Evolutionary conservation across 2,797 vertebrate species (phyloP).

Genomic region (Melanotaenia boesemani): DNA sequence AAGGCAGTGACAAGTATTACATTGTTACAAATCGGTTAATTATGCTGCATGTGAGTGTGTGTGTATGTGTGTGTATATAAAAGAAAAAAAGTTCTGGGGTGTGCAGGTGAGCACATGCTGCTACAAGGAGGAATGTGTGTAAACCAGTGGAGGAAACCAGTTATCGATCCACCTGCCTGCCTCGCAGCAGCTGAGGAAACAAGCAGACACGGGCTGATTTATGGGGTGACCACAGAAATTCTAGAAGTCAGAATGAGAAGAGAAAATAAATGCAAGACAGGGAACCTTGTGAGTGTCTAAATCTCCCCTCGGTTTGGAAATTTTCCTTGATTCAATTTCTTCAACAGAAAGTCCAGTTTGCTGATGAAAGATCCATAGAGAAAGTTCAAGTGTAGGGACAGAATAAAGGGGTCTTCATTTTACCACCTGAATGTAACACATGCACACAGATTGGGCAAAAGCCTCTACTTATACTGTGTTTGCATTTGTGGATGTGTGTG

Average conservation of each 20-base stretch:
- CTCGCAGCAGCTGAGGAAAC: constrained; percentile 78
- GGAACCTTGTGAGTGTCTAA: constrained; percentile 8
- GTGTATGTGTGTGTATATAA: constrained; percentile 11
- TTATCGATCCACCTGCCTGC: constrained; percentile 81
- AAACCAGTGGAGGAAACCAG: constrained; percentile 78
- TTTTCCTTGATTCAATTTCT: background rate
- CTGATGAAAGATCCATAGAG: background rate
- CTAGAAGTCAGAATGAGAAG: constrained; percentile 37
- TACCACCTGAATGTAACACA: constrained; percentile 9
- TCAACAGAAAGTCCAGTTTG: background rate
- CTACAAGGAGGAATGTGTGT: constrained; percentile 73
- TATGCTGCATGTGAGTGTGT: constrained; percentile 53
- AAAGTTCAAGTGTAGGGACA: background rate
- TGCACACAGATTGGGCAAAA: constrained; percentile 11
- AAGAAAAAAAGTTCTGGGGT: constrained; percentile 15
- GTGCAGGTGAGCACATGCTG: constrained; percentile 60
- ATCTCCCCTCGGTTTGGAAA: constrained; percentile 21
- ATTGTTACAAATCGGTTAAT: constrained; percentile 88
- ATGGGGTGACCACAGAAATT: constrained; percentile 64
- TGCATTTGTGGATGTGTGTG: constrained; percentile 26
- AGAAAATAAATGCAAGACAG: background rate
- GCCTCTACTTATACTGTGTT: constrained; percentile 45
- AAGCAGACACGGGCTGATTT: constrained; percentile 74
- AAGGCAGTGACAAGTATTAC: constrained; percentile 82
- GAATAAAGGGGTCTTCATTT: background rate